These are phyloP conservation scores for Ceriagrion tenellum DNA, from an alignment of 2,888 invertebrate genomes.

Conservation along the genomic window DNA sequence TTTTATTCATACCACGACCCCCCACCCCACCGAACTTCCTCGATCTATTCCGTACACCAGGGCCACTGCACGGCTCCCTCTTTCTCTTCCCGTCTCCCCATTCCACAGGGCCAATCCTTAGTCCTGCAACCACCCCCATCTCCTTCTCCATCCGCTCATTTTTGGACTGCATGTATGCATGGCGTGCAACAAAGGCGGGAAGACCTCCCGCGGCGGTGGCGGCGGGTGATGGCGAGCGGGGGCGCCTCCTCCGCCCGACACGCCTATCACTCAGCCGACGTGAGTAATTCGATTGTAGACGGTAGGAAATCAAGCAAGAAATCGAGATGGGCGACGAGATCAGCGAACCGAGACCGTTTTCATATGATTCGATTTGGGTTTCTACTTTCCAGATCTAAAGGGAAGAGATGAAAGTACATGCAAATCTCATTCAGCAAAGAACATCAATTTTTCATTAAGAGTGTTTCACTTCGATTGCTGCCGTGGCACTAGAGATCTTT, in stretches of 20 bases:
- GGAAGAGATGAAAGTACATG: not conserved
- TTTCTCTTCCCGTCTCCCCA: not conserved
- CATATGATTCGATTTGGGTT: not conserved
- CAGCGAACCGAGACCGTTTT: not conserved
- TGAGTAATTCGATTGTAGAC: slow-evolving; percentile 46
- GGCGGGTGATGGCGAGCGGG: not conserved
- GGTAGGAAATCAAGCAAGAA: slow-evolving; percentile 37
- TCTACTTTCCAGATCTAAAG: not conserved
- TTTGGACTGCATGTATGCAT: not conserved
- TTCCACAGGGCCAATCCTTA: not conserved
- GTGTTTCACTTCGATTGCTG: too few species aligned
- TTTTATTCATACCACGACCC: slow-evolving; percentile 37
- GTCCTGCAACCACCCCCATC: not conserved
- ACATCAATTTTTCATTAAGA: not conserved
- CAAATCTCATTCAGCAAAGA: not conserved
- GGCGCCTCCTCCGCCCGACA: slow-evolving; percentile 9
- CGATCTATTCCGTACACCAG: not conserved
- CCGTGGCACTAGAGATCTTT: too few species aligned
- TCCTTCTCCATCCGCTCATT: not conserved
- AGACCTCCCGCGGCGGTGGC: slow-evolving; percentile 10
- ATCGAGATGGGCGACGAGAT: not conserved
- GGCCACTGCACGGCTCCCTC: not conserved
- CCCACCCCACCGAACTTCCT: slow-evolving; percentile 9
- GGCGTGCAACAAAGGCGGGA: slow-evolving; percentile 20
- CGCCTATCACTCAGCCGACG: slow-evolving; percentile 55